Evolutionary conservation across 1,140 invertebrate genomes (phyloP).

Genomic region (Aphelinus atriplicis): DNA sequence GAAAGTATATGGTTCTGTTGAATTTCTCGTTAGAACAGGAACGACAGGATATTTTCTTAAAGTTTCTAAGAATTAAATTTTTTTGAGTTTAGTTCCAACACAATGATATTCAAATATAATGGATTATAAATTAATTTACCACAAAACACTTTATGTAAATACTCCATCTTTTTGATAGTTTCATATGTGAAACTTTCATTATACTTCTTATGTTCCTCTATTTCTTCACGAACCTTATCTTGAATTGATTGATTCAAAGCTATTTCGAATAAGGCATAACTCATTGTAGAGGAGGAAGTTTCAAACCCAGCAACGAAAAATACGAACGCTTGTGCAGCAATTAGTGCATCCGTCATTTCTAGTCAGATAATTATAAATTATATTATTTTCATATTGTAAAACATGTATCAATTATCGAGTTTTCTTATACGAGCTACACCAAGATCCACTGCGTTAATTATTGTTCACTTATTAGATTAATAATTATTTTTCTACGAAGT

Average conservation of each 20-base stretch:
- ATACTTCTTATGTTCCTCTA: constrained; percentile 50
- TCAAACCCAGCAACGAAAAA: constrained; percentile 70
- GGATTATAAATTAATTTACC: constrained; percentile 37
- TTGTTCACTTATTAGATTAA: no score
- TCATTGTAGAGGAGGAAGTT: constrained; percentile 67
- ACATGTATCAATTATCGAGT: no score
- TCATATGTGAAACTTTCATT: constrained; percentile 49
- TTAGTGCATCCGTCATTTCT: constrained; percentile 51
- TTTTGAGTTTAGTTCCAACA: no score
- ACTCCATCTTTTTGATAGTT: constrained; percentile 48
- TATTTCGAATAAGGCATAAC: constrained; percentile 61
- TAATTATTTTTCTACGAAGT: no score
- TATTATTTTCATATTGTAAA: no score
- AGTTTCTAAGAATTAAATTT: constrained; percentile 55
- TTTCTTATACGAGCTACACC: no score
- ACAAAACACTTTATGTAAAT: constrained; percentile 50
- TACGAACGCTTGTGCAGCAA: constrained; percentile 57
- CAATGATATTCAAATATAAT: no score
- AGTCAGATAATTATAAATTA: no score
- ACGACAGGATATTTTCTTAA: constrained; percentile 62
- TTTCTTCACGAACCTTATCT: constrained; percentile 64
- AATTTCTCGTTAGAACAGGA: constrained; percentile 49
- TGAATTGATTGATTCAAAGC: constrained; percentile 67
- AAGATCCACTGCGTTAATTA: no score
- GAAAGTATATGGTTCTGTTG: constrained; percentile 53